A percentile compares a stretch with the other conserved stretches of the same genome.
These are phyloP conservation scores for Lycophotia porphyrea DNA, from an alignment of 2,888 invertebrate species.

Conservation along the genomic window DNA sequence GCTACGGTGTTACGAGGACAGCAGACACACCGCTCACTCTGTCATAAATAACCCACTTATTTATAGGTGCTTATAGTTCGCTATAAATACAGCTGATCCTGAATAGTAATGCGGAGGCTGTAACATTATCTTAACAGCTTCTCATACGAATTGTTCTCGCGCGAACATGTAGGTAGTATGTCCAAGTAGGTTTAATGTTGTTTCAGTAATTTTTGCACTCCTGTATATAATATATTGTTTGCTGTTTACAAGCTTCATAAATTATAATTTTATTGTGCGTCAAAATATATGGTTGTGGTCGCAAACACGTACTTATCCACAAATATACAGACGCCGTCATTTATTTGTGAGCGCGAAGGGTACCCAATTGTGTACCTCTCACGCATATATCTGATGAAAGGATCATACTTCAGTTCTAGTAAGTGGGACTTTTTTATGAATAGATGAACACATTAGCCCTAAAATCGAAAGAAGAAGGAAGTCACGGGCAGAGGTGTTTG, in stretches of 20 bases:
- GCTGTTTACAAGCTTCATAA: slow-evolving; percentile 51
- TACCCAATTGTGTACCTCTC: not conserved
- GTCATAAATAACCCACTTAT: slow-evolving; percentile 66
- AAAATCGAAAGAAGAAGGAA: too few species aligned
- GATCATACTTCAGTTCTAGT: too few species aligned
- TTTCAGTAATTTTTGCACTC: slow-evolving; percentile 24
- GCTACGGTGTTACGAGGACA: slow-evolving; percentile 71
- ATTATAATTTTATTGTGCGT: slow-evolving; percentile 60
- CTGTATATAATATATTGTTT: slow-evolving; percentile 11
- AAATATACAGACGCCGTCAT: not conserved
- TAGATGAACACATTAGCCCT: too few species aligned
- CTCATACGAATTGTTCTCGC: not conserved
- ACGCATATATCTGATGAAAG: too few species aligned
- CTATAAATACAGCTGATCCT: slow-evolving; percentile 65
- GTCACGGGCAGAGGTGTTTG: not conserved
- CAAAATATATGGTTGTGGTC: slow-evolving; percentile 30
- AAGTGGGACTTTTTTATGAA: not conserved
- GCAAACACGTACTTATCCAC: not conserved
- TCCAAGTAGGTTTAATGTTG: slow-evolving; percentile 21
- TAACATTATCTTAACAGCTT: slow-evolving; percentile 66
- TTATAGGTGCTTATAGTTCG: slow-evolving; percentile 66
- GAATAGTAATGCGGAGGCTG: slow-evolving; percentile 75
- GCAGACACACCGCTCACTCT: slow-evolving; percentile 26
- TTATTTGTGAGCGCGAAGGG: too few species aligned
- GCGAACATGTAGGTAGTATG: not conserved